Conservation (phyloP, 2,888 invertebrate species). For the Synanthedon vespiformis region DNA sequence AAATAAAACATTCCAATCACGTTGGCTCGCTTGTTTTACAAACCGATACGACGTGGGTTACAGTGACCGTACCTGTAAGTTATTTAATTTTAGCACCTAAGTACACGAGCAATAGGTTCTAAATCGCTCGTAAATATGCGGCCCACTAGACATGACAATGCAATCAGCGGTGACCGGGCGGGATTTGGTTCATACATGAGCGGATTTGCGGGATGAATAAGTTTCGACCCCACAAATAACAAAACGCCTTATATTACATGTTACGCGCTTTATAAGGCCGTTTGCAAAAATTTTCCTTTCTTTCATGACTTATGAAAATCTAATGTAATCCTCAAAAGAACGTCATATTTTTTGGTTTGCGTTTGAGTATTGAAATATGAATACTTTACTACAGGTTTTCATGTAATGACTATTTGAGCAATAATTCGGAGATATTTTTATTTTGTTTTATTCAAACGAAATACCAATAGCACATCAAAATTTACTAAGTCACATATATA, state of each 20-base stretch:
- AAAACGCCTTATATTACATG: conserved; percentile 54
- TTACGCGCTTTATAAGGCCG: conserved; percentile 56
- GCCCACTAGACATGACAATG: conserved; percentile 65
- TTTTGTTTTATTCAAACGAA: no score
- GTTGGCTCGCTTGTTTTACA: conserved; percentile 67
- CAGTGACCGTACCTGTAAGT: conserved; percentile 16
- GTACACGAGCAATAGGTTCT: conserved; percentile 10
- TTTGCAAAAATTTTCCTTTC: conserved; percentile 56
- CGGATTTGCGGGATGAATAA: conserved; percentile 70
- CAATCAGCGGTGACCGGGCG: conserved; percentile 69
- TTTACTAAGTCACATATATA: no score
- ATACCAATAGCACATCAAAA: no score
- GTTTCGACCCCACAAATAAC: conserved; percentile 69
- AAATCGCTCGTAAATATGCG: conserved; percentile 11
- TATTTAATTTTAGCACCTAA: conserved; percentile 19
- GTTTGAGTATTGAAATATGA: no score
- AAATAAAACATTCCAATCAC: conserved; percentile 67
- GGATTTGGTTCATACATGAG: conserved; percentile 69
- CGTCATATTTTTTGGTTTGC: background rate
- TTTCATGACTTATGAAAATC: conserved; percentile 4
- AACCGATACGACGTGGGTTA: conserved; percentile 59
- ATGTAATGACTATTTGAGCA: no score
- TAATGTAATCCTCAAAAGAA: background rate
- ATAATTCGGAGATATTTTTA: no score
- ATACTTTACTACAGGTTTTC: no score